These are phyloP conservation scores for Hippopotamus amphibius DNA, from an alignment of 2,113 vertebrate genomes.

Conservation along the genomic window DNA sequence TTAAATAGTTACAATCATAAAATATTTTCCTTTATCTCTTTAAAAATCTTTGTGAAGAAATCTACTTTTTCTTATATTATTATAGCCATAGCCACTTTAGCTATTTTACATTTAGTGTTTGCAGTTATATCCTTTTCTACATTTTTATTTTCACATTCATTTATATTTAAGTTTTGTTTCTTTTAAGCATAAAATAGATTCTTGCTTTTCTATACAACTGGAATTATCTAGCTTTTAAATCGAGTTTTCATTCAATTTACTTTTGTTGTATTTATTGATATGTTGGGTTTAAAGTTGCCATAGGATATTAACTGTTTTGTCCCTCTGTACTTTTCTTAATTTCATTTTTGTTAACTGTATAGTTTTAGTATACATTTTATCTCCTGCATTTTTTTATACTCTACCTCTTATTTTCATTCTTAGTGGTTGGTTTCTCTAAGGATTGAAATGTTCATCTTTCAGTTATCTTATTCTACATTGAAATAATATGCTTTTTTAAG, in stretches of 20 bases:
- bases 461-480: background rate
- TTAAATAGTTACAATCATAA: background rate
- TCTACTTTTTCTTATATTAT: background rate
- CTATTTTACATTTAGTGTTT: background rate
- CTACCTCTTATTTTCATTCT: background rate
- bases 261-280: background rate
- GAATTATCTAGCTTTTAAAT: background rate
- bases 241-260: background rate
- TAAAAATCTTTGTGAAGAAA: background rate
- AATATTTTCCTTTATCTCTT: background rate
- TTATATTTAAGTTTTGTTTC: background rate
- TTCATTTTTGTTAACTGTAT: background rate
- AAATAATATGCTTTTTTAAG: background rate
- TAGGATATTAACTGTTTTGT: background rate
- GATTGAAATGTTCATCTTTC: background rate
- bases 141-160: background rate
- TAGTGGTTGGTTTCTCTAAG: background rate
- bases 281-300: background rate
- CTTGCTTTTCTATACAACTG: background rate
- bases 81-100: background rate
- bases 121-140: background rate
- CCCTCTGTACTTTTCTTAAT: background rate
- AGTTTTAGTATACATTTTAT: background rate
- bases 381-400: background rate
- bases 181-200: background rate